phyloP scores from a whole-genome alignment of 1,140 invertebrate genomes.

The Colletes gigas region DNA sequence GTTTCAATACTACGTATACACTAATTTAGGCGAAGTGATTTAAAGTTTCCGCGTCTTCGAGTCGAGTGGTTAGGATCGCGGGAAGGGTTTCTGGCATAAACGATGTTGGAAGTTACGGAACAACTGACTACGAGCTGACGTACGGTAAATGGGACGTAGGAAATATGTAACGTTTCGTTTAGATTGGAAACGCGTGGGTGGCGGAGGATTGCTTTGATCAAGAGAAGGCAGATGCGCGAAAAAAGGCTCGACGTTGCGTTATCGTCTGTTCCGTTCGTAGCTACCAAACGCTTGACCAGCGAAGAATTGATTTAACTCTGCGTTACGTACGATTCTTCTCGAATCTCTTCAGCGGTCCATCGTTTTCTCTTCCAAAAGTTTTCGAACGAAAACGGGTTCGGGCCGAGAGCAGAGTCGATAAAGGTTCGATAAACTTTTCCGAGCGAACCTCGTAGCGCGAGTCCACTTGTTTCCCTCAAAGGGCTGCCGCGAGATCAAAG shows the following conservation, averaged over 20 bases:
- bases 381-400: no score
- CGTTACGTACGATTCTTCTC: no score
- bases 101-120: neutral
- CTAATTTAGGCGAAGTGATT: neutral
- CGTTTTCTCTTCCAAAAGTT: neutral
- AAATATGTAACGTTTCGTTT: conserved; percentile 17
- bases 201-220: neutral
- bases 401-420: no score
- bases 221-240: neutral
- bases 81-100: neutral
- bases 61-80: neutral
- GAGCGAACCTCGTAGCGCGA: neutral
- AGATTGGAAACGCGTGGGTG: conserved; percentile 12
- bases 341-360: neutral
- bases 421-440: neutral
- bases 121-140: conserved; percentile 6
- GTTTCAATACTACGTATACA: no score
- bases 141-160: conserved; percentile 15
- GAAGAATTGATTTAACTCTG: no score
- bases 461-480: neutral
- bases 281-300: no score
- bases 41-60: neutral
- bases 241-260: neutral
- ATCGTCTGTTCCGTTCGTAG: no score
- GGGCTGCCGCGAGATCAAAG: neutral